Evolutionary conservation across 1,140 invertebrate genomes (phyloP).

Genomic region (Semibalanus balanoides): DNA sequence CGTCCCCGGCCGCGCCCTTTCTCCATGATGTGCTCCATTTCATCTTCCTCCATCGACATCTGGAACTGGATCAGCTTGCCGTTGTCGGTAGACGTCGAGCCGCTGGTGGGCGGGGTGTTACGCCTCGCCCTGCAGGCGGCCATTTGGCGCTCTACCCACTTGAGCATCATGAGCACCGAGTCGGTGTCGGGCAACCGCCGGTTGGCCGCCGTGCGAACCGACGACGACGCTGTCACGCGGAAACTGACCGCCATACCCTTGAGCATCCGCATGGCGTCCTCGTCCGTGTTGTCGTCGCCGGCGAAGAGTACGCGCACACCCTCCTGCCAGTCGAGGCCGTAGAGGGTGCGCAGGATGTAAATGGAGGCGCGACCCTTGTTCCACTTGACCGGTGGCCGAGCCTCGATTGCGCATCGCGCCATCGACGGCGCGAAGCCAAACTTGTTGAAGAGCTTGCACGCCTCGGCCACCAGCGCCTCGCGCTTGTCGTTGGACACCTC

Average conservation of each 20-base stretch:
- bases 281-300: conserved; percentile 77
- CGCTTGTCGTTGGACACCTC: conserved; percentile 38
- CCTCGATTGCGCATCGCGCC: conserved; percentile 71
- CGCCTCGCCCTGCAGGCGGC: conserved; percentile 27
- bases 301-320: conserved; percentile 77
- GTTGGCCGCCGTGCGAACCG: conserved; percentile 71
- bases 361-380: conserved; percentile 79
- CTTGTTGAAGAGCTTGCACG: conserved; percentile 51
- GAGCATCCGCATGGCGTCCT: conserved; percentile 74
- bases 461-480: conserved; percentile 46
- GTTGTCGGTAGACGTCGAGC: not conserved
- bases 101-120: not conserved
- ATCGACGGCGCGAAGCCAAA: conserved; percentile 55
- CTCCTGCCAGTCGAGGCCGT: conserved; percentile 81
- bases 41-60: not conserved
- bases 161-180: conserved; percentile 71
- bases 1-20: not conserved
- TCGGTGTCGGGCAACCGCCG: conserved; percentile 69
- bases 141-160: conserved; percentile 73
- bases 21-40: not conserved
- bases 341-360: conserved; percentile 73
- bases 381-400: conserved; percentile 75
- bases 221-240: conserved; percentile 64
- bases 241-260: conserved; percentile 69
- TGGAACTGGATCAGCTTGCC: not conserved